These are phyloP conservation scores for Xerus inauris DNA, from an alignment of 2,113 vertebrate species.

Conservation along the genomic window DNA sequence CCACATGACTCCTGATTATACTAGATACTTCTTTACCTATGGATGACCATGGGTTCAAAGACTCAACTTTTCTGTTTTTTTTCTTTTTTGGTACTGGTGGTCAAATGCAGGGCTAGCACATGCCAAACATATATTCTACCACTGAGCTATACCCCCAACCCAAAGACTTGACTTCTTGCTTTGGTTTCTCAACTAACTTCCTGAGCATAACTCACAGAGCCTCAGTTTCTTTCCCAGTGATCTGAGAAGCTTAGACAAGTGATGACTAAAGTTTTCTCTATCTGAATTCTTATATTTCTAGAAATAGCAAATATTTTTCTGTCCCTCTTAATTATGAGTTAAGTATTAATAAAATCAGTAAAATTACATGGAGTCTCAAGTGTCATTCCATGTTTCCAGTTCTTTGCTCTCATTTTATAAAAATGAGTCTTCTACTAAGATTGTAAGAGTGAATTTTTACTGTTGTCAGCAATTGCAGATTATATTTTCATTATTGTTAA, in stretches of 20 bases:
- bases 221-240: neutral
- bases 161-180: neutral
- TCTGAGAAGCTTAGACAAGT: neutral
- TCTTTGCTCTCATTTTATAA: constrained; percentile 36
- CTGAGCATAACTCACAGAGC: neutral
- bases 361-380: neutral
- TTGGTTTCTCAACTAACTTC: neutral
- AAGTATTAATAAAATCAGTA: neutral
- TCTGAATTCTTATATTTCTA: neutral
- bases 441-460: constrained; percentile 12
- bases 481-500: constrained; percentile 5
- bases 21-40: neutral
- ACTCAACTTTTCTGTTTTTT: neutral
- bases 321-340: neutral
- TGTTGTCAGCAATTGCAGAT: neutral
- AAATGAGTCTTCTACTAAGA: neutral
- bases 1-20: neutral
- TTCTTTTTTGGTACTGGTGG: neutral
- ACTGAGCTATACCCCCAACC: neutral
- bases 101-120: neutral
- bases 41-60: neutral
- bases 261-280: neutral
- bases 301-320: neutral
- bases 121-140: neutral
- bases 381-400: neutral